These are phyloP conservation scores for Apamea monoglypha DNA, from an alignment of 2,888 invertebrate genomes.

Conservation along the genomic window DNA sequence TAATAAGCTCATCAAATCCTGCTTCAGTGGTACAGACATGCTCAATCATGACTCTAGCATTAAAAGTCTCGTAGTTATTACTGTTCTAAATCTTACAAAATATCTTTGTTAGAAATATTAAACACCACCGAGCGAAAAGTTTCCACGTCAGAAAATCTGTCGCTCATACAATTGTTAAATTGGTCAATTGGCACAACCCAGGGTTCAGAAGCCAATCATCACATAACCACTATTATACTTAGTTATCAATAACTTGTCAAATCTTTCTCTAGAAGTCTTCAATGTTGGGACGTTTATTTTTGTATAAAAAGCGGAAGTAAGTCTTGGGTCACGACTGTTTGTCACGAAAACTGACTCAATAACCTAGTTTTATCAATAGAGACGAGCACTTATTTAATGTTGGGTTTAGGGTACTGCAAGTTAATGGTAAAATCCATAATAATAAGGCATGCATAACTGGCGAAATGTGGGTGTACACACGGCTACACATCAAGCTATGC, in stretches of 20 bases:
- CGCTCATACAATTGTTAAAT: neutral
- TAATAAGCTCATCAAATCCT: too few species aligned
- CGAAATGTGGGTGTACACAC: neutral
- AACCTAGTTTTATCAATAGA: conserved; percentile 49
- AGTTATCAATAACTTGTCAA: neutral
- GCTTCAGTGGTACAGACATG: too few species aligned
- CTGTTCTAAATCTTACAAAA: neutral
- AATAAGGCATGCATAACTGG: neutral
- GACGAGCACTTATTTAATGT: conserved; percentile 45
- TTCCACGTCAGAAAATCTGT: neutral
- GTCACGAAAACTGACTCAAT: conserved; percentile 37
- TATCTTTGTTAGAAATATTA: neutral
- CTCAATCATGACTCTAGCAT: neutral
- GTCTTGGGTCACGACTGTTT: conserved; percentile 23
- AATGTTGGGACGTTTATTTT: conserved; percentile 4
- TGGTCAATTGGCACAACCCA: neutral
- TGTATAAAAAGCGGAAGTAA: conserved; percentile 38
- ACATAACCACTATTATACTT: neutral
- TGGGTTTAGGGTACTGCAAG: conserved; percentile 39
- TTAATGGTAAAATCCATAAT: neutral
- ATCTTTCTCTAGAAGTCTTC: conserved; percentile 11
- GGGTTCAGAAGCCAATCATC: neutral
- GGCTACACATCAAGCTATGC: too few species aligned
- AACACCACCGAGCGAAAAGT: neutral
- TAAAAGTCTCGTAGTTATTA: too few species aligned